Conservation (phyloP, 2,797 vertebrate genomes). For the Pangasius sanitwongsei region DNA sequence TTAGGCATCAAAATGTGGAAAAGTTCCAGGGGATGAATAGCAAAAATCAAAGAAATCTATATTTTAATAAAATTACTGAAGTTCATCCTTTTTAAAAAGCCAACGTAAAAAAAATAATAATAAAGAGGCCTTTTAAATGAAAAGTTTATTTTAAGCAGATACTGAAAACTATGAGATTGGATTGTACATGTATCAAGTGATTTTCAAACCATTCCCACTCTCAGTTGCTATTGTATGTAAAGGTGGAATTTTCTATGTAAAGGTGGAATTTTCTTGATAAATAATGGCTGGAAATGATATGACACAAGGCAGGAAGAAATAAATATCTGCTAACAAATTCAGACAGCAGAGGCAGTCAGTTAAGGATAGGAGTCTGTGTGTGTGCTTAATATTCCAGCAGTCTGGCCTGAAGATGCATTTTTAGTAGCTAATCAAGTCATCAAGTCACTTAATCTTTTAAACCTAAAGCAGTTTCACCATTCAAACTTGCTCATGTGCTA, state of each 20-base stretch:
- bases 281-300: background rate
- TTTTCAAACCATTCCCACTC: background rate
- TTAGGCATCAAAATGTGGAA: background rate
- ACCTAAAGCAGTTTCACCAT: conserved; percentile 2
- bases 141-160: background rate
- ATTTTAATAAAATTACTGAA: background rate
- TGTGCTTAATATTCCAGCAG: background rate
- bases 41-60: background rate
- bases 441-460: background rate
- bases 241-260: background rate
- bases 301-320: background rate
- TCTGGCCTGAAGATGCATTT: background rate
- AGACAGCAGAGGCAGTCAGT: background rate
- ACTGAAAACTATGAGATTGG: background rate
- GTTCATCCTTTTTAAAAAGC: background rate
- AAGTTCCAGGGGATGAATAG: background rate
- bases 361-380: background rate
- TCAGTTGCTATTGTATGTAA: background rate
- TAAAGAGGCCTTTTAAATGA: background rate
- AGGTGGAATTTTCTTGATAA: background rate
- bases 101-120: background rate
- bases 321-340: background rate
- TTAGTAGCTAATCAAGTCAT: background rate
- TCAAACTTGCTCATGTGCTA: background rate
- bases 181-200: background rate